Evolutionary conservation across 2,888 invertebrate species (phyloP), one percentile per base, ranked within the genome.

Genomic region (Atrina japonica): DNA sequence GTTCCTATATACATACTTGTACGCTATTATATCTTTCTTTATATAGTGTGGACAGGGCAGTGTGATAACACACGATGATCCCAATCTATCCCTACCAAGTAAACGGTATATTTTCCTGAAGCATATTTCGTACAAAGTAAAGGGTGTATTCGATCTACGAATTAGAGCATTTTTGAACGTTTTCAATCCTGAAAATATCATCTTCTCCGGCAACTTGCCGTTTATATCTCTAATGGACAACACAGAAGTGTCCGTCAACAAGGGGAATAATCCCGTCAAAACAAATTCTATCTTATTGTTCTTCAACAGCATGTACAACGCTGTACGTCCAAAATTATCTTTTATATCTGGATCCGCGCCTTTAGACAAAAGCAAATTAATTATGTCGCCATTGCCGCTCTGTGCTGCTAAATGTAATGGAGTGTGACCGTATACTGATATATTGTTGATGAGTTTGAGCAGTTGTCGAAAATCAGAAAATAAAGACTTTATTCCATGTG

Each of bases 321-420:
- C 53, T 14, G 30, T 41, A 16, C 53, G 52, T 9, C 53, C 64
- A 21, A 41, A 23, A 25, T 2, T 11, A 29, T 64, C 64, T 21
- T 11, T 21, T 7, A 43, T 18, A 14, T 52, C 41, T 41, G 53
- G 27, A 7, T 53, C 27, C 5, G 64, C 53, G 35, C 50, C 50
- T 9, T 64, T 53, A n/a, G 35, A 16, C 9, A 64, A 7, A 11
- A 64, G 64, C n/a, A 53, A 23, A 16, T 64, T 35, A 18, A 53
- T 53, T 53, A 53, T 64, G 25, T 64, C 53, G 18, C 52, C 43
- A 41, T 53, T 43, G n/a, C 53, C 53, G 23, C 14, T 35, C 18
- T 25, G 27, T 16, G 35, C 49, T 16, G 53, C 35, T 9, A 53
- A 18, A 29, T 64, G 64, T 14, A 64, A 27, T 11, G 64, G 53